Base-by-base conservation (phyloP, 2,797 vertebrate genomes). In the Lacerta bilineata region DNA sequence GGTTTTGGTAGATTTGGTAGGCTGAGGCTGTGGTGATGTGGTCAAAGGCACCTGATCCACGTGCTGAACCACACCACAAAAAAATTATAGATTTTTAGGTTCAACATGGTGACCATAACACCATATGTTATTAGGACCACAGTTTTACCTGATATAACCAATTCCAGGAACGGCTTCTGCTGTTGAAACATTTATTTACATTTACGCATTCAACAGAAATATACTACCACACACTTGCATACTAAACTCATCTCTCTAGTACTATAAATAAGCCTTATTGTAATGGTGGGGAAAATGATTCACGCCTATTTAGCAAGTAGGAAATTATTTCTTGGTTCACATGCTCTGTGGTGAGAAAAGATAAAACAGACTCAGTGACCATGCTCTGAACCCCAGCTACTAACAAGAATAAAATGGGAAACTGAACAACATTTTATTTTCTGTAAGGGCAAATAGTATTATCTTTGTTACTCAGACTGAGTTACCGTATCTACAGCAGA, bases 391-490 rank as follows among this genome's bases (percentile, higher is more conserved):
- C 55, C 27, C 15, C 27, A 81, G 77, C 27, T 80, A 80, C 80
- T 84, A 84, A 75, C 36, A 33, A 55, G 69, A 90, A 87, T 87
- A 76, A 75, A 90, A 85, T 85, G 39, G 46, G 71, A 87, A 87
- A 23, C 29, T 69, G 25, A 43, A 33, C 7, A 2, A 5, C 2
- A 0, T 23, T 69, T 74, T 13, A 46, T 9, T 77, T 66, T 46
- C 74, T 50, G 46, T 29, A 1, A 83, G 87, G 20, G 88, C 77
- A 36, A 18, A 11, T 25, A 43, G 1, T 64, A 75, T 87, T 80
- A 8, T 2, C 5, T 43, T 39, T 1, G n/a, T 39, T 64, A 17
- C n/a, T 33, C 0, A 9, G 64, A 59, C 71, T 13, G 64, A 23
- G 5, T 36, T 55, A 64, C 13, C 0, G 2, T 25, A 33, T 85